Evolutionary conservation across 92 coral and sea anemone genomes (phyloP).

Genomic region (Bergia puertoricense): DNA sequence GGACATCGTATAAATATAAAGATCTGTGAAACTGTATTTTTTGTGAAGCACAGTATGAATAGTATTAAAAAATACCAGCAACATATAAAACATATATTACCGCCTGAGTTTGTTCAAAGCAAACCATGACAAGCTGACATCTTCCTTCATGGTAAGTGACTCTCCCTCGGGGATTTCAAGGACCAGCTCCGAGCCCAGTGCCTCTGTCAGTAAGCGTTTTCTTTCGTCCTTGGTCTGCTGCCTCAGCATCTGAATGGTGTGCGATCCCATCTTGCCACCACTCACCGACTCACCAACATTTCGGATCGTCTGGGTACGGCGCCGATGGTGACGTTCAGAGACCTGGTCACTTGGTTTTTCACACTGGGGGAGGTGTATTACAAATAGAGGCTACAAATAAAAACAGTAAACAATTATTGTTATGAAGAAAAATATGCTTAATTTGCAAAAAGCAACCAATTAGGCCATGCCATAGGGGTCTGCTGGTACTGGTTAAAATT

Average conservation of each 20-base stretch:
- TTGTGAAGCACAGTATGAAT: background rate
- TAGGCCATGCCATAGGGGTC: no score
- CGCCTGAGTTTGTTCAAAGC: background rate
- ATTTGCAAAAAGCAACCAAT: background rate
- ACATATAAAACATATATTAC: background rate
- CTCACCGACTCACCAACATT: background rate
- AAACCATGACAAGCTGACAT: background rate
- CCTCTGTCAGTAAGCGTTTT: background rate
- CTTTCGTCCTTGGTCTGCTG: constrained; percentile 20
- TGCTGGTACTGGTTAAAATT: no score
- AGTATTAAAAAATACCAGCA: background rate
- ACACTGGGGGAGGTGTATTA: background rate
- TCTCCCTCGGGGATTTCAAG: constrained; percentile 11
- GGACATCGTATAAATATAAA: no score
- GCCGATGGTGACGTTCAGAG: constrained; percentile 1
- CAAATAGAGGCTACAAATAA: constrained; percentile 4
- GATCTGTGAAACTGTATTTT: background rate
- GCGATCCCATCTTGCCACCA: background rate
- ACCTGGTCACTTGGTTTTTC: background rate
- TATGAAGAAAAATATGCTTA: background rate
- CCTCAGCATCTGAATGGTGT: background rate
- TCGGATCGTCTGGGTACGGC: background rate
- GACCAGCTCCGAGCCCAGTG: background rate
- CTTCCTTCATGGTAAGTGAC: background rate
- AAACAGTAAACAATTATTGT: background rate